phyloP scores from a whole-genome alignment of 2,113 vertebrate genomes.

The Marcusenius ussheri region DNA sequence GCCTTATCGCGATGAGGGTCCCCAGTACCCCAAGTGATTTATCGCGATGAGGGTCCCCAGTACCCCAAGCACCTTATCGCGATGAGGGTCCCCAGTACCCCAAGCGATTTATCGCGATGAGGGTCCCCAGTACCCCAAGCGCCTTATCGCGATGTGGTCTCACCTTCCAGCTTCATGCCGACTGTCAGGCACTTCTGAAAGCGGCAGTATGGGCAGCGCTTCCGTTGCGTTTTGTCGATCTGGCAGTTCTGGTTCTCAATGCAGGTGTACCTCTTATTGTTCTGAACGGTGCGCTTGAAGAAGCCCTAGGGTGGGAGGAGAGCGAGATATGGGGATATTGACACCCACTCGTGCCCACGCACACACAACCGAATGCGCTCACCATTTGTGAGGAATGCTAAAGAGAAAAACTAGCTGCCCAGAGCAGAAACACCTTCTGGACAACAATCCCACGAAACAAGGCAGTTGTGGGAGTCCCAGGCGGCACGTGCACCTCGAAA shows the following conservation, averaged over 20 bases:
- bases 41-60: neutral
- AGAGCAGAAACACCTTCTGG: neutral
- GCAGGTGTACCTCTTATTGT: conserved; percentile 99
- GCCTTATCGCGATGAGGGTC: too few relatives aligned
- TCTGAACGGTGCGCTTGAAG: conserved; percentile 99
- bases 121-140: neutral
- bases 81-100: neutral
- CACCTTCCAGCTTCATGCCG: conserved; percentile 99
- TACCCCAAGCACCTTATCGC: too few relatives aligned
- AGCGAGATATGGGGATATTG: conserved; percentile 58
- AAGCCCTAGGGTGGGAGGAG: conserved; percentile 76
- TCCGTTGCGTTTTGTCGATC: conserved; percentile 98
- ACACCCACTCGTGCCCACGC: conserved; percentile 48
- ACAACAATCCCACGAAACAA: neutral
- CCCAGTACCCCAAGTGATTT: too few relatives aligned
- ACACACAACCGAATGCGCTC: conserved; percentile 30
- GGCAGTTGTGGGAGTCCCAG: neutral
- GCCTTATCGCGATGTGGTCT: conserved; percentile 29
- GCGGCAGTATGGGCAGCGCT: conserved; percentile 95
- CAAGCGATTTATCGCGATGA: too few relatives aligned
- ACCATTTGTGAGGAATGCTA: neutral
- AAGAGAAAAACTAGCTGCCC: neutral
- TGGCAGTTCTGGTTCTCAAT: conserved; percentile 99
- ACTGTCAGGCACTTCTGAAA: conserved; percentile 98
- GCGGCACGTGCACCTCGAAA: neutral